These are phyloP conservation scores for Eudorcas thomsonii DNA, from an alignment of 2,113 vertebrate genomes.

Conservation along the genomic window DNA sequence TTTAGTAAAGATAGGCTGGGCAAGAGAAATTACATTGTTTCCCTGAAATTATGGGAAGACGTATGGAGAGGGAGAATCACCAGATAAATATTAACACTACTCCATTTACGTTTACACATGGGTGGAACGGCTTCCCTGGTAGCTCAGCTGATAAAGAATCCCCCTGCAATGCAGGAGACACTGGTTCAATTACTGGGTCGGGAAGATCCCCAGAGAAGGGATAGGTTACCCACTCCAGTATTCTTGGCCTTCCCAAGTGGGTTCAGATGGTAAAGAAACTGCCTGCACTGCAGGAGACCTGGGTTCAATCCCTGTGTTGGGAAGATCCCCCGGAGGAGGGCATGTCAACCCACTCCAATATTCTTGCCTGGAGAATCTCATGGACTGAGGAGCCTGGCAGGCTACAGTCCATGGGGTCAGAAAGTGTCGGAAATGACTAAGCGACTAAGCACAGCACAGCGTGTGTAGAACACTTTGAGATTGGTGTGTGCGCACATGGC, in stretches of 20 bases:
- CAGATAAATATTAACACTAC: neutral
- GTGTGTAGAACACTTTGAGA: neutral
- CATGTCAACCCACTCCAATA: neutral
- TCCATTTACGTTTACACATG: neutral
- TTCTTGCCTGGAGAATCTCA: neutral
- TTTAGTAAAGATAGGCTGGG: neutral
- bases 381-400: neutral
- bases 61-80: neutral
- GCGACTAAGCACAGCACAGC: neutral
- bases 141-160: neutral
- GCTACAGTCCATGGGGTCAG: neutral
- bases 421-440: neutral
- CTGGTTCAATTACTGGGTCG: rapidly evolving
- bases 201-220: neutral
- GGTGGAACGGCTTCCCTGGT: neutral
- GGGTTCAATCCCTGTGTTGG: neutral
- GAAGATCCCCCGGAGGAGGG: neutral
- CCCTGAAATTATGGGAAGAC: neutral
- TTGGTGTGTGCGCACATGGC: rapidly evolving
- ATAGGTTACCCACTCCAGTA: neutral
- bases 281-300: neutral
- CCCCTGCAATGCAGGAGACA: neutral
- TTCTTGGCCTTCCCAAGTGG: neutral
- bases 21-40: neutral
- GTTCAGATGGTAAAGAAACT: neutral